Conservation (phyloP, 2,113 vertebrate genomes). For the Oreocharis arfaki region DNA sequence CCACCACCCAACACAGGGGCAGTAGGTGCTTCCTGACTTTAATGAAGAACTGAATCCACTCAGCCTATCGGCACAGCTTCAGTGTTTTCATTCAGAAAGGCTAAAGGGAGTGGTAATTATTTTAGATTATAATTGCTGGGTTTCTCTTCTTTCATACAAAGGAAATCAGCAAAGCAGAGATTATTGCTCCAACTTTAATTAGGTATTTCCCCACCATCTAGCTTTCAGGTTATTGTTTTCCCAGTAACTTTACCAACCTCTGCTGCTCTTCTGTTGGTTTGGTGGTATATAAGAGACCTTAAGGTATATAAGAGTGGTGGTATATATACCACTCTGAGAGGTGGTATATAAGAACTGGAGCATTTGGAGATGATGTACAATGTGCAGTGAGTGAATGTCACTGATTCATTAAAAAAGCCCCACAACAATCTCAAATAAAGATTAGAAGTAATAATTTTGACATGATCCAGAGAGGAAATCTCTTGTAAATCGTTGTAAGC, state of each 20-base stretch:
- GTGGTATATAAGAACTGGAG: background rate
- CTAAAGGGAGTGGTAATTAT: background rate
- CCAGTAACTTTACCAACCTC: background rate
- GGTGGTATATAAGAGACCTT: no score
- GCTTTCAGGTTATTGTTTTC: background rate
- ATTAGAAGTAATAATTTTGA: background rate
- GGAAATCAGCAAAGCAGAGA: background rate
- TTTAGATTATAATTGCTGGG: background rate
- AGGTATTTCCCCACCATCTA: background rate
- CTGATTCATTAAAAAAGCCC: background rate
- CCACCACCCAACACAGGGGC: no score
- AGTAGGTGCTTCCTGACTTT: background rate
- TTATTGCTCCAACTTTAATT: constrained; percentile 13
- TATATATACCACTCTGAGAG: no score
- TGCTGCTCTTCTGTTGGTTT: background rate
- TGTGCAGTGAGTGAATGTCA: background rate
- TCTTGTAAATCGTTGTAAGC: background rate
- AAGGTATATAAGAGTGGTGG: no score
- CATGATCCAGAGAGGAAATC: background rate
- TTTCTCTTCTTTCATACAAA: background rate
- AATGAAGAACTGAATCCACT: background rate
- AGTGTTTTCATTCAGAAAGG: background rate
- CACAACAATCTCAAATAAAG: background rate
- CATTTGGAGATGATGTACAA: background rate
- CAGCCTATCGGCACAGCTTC: background rate